Base-by-base conservation (phyloP, 2,113 vertebrate genomes). In the Cottus gobio region DNA sequence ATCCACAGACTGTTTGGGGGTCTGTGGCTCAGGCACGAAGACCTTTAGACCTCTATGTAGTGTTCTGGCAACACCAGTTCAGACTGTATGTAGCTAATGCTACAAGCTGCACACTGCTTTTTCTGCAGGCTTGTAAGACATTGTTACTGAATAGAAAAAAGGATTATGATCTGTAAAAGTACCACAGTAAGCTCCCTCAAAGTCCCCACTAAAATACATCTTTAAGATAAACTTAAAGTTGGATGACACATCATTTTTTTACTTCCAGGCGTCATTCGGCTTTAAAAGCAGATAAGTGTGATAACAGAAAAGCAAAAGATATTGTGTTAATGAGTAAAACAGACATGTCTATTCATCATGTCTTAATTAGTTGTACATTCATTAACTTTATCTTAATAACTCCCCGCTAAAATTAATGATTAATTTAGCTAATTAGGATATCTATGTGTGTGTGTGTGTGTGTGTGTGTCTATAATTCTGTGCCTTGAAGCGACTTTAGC, bases 321-420 rank as follows among this genome's bases (percentile, higher is more conserved):
- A 78, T 75, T 70, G 63, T 82, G 60, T 76, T 87, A 91, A 93
- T 91, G 84, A 56, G 61, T 77, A 65, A 75, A 80, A 63, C 61
- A 54, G 92, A 89, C 89, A 81, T 69, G 67, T 67, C 84, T 39
- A 89, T 93, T 92, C 86, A 91, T 92, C 90, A 91, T 54, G 74
- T 88, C 85, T 93, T 93, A 89, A 93, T 94, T 91, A 89, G 87
- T 62, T 76, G 77, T 90, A 87, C 85, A 89, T 89, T 89, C 90
- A 93, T 94, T 94, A 93, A 89, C 85, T 91, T 93, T 93, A 92
- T 93, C 90, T 93, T 91, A 89, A 93, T 91, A 88, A 87, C 56
- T 44, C 57, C 74, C 56, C 12, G 31, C 86, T 61, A 56, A 84
- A 90, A 86, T 91, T 70, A 92, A 91, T 89, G 83, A 90, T 39